A percentile compares a stretch with the other conserved stretches of the same genome.
phyloP scores from a whole-genome alignment of 1,140 invertebrate species.

The Thalassaphorura encarpata region DNA sequence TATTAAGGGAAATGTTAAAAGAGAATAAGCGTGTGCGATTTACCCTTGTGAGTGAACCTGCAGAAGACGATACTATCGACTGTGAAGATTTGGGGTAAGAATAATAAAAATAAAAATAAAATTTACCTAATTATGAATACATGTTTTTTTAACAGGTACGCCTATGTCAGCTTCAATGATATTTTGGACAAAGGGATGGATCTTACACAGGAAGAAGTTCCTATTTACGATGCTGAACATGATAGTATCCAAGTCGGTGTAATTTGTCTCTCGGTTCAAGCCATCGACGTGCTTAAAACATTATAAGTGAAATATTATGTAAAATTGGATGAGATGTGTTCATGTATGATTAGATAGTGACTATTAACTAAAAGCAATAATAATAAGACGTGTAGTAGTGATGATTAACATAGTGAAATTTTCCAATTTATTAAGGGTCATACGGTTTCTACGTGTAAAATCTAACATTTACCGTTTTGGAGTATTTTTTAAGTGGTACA shows the following conservation, averaged over 20 bases:
- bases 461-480: too few species aligned
- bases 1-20: background rate
- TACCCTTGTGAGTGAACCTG: slow-evolving; percentile 12
- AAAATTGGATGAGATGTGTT: too few species aligned
- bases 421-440: too few species aligned
- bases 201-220: slow-evolving; percentile 2
- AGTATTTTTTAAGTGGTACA: too few species aligned
- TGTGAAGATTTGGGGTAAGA: slow-evolving; percentile 17
- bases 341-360: too few species aligned
- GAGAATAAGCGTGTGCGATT: slow-evolving; percentile 1
- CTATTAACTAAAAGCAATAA: too few species aligned
- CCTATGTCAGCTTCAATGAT: background rate
- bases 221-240: slow-evolving; percentile 11
- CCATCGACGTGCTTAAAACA: background rate
- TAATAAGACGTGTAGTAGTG: too few species aligned
- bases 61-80: slow-evolving; percentile 13
- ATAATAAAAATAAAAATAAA: background rate
- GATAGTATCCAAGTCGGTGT: background rate
- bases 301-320: too few species aligned
- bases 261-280: slow-evolving; percentile 1
- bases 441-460: too few species aligned
- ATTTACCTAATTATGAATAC: background rate
- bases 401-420: too few species aligned
- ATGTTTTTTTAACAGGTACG: slow-evolving; percentile 11
- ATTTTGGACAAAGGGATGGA: slow-evolving; percentile 1